Conservation (phyloP, 2,113 vertebrate genomes). For the Burhinus bistriatus region DNA sequence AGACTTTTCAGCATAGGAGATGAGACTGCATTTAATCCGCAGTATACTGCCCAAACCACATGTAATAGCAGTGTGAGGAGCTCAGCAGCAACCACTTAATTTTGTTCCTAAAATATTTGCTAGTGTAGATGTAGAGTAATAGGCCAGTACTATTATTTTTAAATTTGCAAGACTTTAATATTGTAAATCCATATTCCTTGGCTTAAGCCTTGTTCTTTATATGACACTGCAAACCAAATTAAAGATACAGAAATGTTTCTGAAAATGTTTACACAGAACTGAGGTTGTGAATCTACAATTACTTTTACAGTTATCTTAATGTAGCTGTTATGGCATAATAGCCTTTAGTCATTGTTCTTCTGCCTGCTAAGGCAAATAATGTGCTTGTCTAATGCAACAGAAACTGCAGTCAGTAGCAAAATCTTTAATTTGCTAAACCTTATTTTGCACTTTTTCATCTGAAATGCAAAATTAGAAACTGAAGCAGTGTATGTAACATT, state of each 20-base stretch:
- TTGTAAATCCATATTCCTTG: neutral
- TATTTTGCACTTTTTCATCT: constrained; percentile 59
- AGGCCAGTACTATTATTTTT: neutral
- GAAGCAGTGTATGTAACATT: neutral
- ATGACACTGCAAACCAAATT: neutral
- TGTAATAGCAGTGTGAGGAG: neutral
- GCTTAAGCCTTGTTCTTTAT: neutral
- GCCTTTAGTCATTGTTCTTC: constrained; percentile 60
- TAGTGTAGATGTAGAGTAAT: neutral
- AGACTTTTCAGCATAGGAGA: neutral
- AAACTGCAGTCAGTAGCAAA: constrained; percentile 61
- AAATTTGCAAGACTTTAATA: neutral
- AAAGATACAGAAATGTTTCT: constrained; percentile 30
- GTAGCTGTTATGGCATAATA: constrained; percentile 36
- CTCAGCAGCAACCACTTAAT: neutral
- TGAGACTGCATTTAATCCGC: neutral
- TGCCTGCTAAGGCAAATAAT: constrained; percentile 57
- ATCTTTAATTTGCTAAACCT: constrained; percentile 61
- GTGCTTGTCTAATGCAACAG: constrained; percentile 56
- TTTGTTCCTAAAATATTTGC: neutral
- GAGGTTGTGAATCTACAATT: constrained; percentile 58
- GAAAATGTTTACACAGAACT: constrained; percentile 50
- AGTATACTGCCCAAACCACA: neutral
- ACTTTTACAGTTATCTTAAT: constrained; percentile 69
- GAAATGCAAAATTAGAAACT: constrained; percentile 62